phyloP scores from a whole-genome alignment of 2,797 vertebrate species.

The Sternotherus odoratus region DNA sequence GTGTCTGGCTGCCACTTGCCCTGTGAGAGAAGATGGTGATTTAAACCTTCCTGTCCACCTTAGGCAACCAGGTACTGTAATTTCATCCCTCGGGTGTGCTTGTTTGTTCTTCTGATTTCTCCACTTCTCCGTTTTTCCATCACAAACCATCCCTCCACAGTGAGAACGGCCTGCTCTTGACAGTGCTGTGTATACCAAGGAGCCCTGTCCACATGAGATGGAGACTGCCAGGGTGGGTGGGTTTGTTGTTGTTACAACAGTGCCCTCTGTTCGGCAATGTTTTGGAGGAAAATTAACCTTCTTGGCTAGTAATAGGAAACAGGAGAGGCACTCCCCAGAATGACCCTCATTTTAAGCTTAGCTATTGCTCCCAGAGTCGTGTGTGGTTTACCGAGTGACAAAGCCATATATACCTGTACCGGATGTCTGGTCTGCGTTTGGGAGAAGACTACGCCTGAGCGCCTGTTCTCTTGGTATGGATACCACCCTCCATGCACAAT shows the following conservation, averaged over 20 bases:
- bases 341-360: constrained; percentile 8
- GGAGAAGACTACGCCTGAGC: constrained; percentile 50
- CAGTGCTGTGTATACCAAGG: not conserved
- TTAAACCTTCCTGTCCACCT: constrained; percentile 38
- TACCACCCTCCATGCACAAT: not conserved
- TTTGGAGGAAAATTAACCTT: constrained; percentile 28
- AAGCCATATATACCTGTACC: constrained; percentile 72
- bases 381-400: constrained; percentile 55
- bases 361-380: constrained; percentile 31
- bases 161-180: not conserved
- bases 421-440: not conserved
- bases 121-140: constrained; percentile 55
- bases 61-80: constrained; percentile 57
- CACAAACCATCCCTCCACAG: constrained; percentile 8
- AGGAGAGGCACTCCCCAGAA: not conserved
- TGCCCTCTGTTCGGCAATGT: not conserved
- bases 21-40: fast-evolving
- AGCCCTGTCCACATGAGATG: constrained; percentile 16
- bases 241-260: not conserved
- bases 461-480: constrained; percentile 72
- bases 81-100: constrained; percentile 40
- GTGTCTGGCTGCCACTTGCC: constrained; percentile 10
- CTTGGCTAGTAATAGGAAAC: not conserved
- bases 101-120: constrained; percentile 31
- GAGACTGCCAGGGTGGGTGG: not conserved